phyloP scores from a whole-genome alignment of 1,140 invertebrate species.

The Ericerus pela region DNA sequence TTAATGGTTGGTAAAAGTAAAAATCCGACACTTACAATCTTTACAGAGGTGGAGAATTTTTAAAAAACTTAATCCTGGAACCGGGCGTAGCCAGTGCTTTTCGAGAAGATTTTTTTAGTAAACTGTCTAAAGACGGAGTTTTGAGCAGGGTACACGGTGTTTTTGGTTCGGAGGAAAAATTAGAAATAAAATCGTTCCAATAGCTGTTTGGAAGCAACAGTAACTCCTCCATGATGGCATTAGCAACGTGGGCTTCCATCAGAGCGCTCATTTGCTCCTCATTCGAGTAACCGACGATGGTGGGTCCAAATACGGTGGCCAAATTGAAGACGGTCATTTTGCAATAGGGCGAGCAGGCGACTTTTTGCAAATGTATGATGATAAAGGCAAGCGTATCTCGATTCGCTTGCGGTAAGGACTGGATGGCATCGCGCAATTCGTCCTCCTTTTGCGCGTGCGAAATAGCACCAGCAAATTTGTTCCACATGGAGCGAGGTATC shows the following conservation, averaged over 20 bases:
- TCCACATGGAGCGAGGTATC: conserved; percentile 55
- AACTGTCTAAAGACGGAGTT: too few species aligned
- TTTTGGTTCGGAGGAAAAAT: too few species aligned
- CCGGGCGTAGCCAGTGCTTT: too few species aligned
- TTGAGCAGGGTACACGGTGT: too few species aligned
- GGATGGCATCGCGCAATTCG: conserved; percentile 48
- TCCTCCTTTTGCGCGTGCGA: conserved; percentile 33
- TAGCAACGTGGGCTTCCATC: conserved; percentile 25
- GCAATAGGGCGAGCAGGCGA: conserved; percentile 50
- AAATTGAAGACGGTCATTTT: conserved; percentile 67
- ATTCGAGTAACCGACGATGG: conserved; percentile 63
- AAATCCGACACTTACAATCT: too few species aligned
- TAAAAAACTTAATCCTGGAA: too few species aligned
- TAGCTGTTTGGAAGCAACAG: background rate
- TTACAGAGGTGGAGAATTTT: too few species aligned
- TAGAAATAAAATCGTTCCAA: too few species aligned
- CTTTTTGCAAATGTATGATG: conserved; percentile 66
- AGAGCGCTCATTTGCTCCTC: conserved; percentile 31
- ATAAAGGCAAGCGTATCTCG: conserved; percentile 75
- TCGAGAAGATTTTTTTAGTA: too few species aligned
- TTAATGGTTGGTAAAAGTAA: too few species aligned
- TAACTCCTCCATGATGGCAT: conserved; percentile 19
- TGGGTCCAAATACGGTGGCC: conserved; percentile 69
- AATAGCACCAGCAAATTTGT: conserved; percentile 59
- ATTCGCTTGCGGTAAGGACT: conserved; percentile 64